Base-by-base conservation (phyloP, 2,113 vertebrate species). In the Coptodon bakossiorum region DNA sequence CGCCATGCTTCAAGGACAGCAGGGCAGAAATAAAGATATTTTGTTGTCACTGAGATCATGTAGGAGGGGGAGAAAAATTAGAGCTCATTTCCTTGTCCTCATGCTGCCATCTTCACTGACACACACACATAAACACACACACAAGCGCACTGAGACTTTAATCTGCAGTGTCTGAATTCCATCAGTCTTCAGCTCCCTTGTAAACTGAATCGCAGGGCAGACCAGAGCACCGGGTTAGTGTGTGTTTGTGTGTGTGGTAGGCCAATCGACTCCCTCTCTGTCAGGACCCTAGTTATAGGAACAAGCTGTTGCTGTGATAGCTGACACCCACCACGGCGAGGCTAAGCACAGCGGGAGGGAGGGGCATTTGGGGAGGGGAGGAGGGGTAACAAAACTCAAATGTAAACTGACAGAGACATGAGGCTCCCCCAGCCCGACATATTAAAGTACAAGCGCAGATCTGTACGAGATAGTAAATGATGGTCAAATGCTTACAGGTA, bases 221-320 rank as follows among this genome's bases (percentile, higher is more conserved):
- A 87, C 81, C 82, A 85, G 90, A 86, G 92, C 88, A 91, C 40
- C 50, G 82, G 80, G 86, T 91, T 68, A 90, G 88, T 86, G 56
- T 80, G 61, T 82, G 34, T 40, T 24, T 82, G 52, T 93, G 90
- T 93, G 94, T 92, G 93, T 83, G 90, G 92, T 90, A 92, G 91
- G 88, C 86, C 92, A 93, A 81, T 90, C 92, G 89, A 94, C 92
- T 94, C 89, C 94, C 90, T 95, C 90, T 91, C 95, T 95, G 96
- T 96, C 95, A 96, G 92, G 95, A 93, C 90, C 94, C 89, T 93
- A 93, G 95, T 97, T 97, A 97, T 97, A 96, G 95, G 95, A 97
- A 96, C 96, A 97, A 97, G 96, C 96, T 96, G 96, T 96, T 96
- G 96, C 96, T 93, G 90, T 96, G 96, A 96, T 96, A 97, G 96